Evolutionary conservation across 2,797 vertebrate genomes (phyloP).

Genomic region (Acanthurus tractus): DNA sequence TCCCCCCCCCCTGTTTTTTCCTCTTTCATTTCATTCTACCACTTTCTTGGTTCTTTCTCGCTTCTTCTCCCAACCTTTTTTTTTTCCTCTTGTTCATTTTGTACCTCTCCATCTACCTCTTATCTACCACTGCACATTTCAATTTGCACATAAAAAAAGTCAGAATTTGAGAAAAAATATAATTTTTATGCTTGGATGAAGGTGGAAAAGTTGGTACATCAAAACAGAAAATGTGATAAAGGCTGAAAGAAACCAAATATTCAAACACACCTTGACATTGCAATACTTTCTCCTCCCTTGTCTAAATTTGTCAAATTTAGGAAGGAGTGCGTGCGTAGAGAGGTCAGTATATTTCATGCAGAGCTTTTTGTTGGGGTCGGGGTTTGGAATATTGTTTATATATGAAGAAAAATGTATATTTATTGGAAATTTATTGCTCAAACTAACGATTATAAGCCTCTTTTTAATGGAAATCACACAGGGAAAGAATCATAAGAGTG

Average conservation of each 20-base stretch:
- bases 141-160: neutral
- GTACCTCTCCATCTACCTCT: neutral
- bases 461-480: too few relatives aligned
- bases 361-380: too few relatives aligned
- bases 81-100: neutral
- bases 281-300: neutral
- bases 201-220: neutral
- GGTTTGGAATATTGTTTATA: too few relatives aligned
- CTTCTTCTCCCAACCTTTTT: neutral
- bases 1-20: neutral
- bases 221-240: conserved; percentile 1
- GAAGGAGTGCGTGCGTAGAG: too few relatives aligned
- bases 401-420: too few relatives aligned
- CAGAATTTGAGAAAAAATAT: neutral
- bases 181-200: neutral
- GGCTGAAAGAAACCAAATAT: neutral
- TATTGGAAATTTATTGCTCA: too few relatives aligned
- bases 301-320: neutral
- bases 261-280: neutral
- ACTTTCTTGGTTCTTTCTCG: neutral
- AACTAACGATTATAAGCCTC: too few relatives aligned
- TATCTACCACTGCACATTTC: conserved; percentile 4
- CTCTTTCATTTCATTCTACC: neutral
- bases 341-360: too few relatives aligned
- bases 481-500: too few relatives aligned